Base-by-base conservation (phyloP, 2,888 invertebrate genomes). In the Ochropleura plecta region DNA sequence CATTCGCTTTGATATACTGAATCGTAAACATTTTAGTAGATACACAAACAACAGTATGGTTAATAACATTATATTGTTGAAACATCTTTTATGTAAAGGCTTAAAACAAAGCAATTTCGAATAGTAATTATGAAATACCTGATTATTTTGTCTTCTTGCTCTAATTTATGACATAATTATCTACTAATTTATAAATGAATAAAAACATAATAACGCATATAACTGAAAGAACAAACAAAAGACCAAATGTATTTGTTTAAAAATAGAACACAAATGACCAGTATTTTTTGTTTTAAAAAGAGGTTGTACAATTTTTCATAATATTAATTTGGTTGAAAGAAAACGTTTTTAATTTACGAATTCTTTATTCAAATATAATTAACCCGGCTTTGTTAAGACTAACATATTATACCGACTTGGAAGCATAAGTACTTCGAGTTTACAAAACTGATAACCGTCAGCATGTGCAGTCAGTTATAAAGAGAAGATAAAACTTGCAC, bases 41-140 rank as follows among this genome's bases (percentile, higher is more conserved):
- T 30, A 30, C 40, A 62, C 76, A 82, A 83, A 76, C 73, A 80
- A 76, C 70, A 82, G 82, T 70, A 63, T 73, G 82, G 66, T 46
- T 55, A 66, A 55, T 46, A 59, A 18, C 44, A 70, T 44, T 71
- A 49, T 20, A 46, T 70, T 70, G 12, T 49, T 14, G 57, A 55
- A 67, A 30, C 0, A 0, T 68, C 0, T 4, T 40, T 51, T 48
- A 46, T 18, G 5, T 20, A n/a, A 30, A 67, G 30, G 30, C 30
- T 30, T 3, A 30, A 30, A 30, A 30, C 30, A 30, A 30, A 30
- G 30, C 3, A 30, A 30, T 30, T 30, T 30, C 30, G 30, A 30
- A 30, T 30, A 30, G 30, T 30, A 30, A 30, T 30, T 30, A 30
- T 30, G 30, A 30, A 30, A 30, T 30, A 30, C 30, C 30, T 30